Base-by-base conservation (phyloP, 2,888 invertebrate species). In the Eupeodes latifasciatus region DNA sequence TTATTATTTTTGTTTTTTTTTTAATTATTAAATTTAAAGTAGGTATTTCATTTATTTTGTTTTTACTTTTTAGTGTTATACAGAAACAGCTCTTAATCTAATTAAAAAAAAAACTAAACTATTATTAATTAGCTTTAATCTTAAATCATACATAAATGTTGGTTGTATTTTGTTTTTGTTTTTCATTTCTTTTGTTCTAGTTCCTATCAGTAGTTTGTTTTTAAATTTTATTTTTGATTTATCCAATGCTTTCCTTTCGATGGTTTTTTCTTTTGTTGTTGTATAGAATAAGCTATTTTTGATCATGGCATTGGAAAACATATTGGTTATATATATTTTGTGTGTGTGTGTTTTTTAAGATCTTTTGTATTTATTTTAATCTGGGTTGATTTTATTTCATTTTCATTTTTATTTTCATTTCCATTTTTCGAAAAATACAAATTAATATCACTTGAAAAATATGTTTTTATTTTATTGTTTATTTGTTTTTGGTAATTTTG, bases 371-470 rank as follows among this genome's bases (percentile, higher is more conserved):
- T 19, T 59, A 40, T 44, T 76, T 40, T 64, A 2, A 81, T 40
- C 51, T 47, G 44, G 34, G 40, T 47, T 81, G 34, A 59, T 40
- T 27, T 66, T 69, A 51, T 49, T 66, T 40, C 61, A 47, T 51
- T 69, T 40, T 4, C 6, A 40, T 40, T 55, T 51, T 59, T 69
- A 51, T 51, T 59, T 34, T 10, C 6, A 16, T 69, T 64, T 19
- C 47, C 3, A 57, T 77, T 76, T 69, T 61, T 71, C 16, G 4
- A 72, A 83, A 75, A 64, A 83, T 40, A 83, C 74, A 86, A 67
- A 83, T 76, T 83, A 83, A 87, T 87, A 83, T 88, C 84, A 88
- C 87, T 77, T 84, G 83, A 87, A 53, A 84, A 81, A 83, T 87
- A 81, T 83, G 62, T 79, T 53, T 16, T 53, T n/a, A 7, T 2